A percentile compares a stretch with the other conserved stretches of the same genome.
These are phyloP conservation scores for Metacarcinus magister DNA, from an alignment of 2,888 invertebrate genomes.

Conservation along the genomic window DNA sequence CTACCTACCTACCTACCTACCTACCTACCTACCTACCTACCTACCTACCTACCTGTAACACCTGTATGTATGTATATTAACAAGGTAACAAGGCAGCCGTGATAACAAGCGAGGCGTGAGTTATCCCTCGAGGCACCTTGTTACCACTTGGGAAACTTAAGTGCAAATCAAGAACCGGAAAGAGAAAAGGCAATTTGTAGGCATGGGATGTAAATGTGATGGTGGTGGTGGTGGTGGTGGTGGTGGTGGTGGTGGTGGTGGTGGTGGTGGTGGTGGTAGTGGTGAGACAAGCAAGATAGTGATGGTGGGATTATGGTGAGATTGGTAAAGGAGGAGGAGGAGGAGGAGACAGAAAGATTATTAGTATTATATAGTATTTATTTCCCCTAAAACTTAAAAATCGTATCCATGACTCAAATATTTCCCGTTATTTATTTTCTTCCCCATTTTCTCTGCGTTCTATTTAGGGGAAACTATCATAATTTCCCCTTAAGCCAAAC, in stretches of 20 bases:
- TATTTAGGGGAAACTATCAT: background rate
- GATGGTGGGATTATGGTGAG: background rate
- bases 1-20: too few relatives aligned
- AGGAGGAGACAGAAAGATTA: background rate
- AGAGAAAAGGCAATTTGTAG: background rate
- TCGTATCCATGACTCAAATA: too few relatives aligned
- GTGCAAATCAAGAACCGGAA: background rate
- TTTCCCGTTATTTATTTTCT: too few relatives aligned
- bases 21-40: too few relatives aligned
- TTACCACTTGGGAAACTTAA: background rate
- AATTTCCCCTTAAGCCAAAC: background rate
- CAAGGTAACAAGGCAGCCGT: background rate
- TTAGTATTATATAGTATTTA: background rate
- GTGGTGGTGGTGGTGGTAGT: background rate
- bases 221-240: background rate
- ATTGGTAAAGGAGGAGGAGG: background rate
- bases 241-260: conserved; percentile 13
- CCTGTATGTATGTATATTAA: too few relatives aligned
- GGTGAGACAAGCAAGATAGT: too few relatives aligned
- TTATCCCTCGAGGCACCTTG: background rate
- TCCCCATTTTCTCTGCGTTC: too few relatives aligned
- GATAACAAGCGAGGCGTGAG: background rate
- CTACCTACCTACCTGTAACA: too few relatives aligned
- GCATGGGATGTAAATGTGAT: background rate
- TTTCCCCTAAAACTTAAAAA: background rate